Conservation (phyloP, 2,888 invertebrate species). For the Sarcophaga caerulescens region DNA sequence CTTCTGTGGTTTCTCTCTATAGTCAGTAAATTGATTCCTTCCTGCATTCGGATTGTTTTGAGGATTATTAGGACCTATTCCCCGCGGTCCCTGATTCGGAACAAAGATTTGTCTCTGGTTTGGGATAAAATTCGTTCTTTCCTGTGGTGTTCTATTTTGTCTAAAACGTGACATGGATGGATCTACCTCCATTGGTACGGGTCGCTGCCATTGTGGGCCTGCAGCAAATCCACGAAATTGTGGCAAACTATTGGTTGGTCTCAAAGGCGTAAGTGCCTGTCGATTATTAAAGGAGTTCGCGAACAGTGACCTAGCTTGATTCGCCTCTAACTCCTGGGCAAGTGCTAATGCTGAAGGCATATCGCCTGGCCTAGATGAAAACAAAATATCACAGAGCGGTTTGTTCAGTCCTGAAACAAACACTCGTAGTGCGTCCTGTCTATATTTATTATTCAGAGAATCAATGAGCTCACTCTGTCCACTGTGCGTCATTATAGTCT, state of each 20-base stretch:
- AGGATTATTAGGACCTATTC: no score
- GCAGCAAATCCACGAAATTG: neutral
- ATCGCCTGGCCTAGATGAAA: neutral
- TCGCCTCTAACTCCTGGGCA: neutral
- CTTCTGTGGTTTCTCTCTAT: neutral
- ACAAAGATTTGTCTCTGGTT: no score
- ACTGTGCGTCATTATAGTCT: neutral
- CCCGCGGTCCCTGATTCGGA: neutral
- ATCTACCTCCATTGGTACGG: no score
- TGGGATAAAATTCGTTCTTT: no score
- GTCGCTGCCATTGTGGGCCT: neutral
- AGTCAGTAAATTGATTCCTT: no score
- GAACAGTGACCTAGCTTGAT: no score
- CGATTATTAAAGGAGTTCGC: neutral
- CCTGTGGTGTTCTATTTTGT: neutral
- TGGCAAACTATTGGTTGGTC: neutral
- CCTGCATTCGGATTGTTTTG: no score
- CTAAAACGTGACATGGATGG: neutral
- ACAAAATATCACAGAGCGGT: neutral
- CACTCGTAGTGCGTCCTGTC: no score
- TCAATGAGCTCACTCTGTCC: no score
- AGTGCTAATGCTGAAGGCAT: neutral
- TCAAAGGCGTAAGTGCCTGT: neutral
- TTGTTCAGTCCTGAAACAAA: neutral
- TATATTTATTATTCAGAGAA: no score